Evolutionary conservation across 2,113 vertebrate genomes (phyloP), one percentile per base, ranked within the genome.

Genomic region (Fulmarus glacialis): DNA sequence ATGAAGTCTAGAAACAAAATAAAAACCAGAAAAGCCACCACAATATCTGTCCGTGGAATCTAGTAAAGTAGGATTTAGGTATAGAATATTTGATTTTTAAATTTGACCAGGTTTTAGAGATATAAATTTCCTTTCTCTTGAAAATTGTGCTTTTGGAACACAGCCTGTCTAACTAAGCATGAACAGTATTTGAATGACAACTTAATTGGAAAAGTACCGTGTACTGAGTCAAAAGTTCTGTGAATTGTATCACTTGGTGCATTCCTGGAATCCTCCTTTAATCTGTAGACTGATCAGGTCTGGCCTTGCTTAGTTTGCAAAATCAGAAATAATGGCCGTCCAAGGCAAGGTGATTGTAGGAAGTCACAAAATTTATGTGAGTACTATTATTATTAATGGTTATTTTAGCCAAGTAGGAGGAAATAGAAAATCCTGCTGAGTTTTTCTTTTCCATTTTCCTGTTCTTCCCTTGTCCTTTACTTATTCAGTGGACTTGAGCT

Each of bases 401-500:
- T 80, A 2, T 78, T 95, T 85, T 27, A 87, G 68, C 32, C 79
- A 75, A 22, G 26, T 24, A 48, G 43, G 43, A 55, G 30, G 78
- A 89, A 83, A 16, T 2, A 38, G 13, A 72, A 82, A 70, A 62
- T 53, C 21, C 63, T 92, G 52, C 78, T 79, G 81, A 87, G 64
- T 89, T 79, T 45, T 93, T 29, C 4, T 60, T 81, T 68, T 71
- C 53, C 20, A 2, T 86, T 72, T 85, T 60, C 50, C 34, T 87
- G 50, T 58, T 32, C 62, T 40, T 43, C 38, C 40, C 21, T 63
- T 60, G 30, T 80, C 88, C 47, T 95, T 83, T 70, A 15, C 43
- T 8, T 63, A 23, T 32, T 36, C 97, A 99, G 99, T 99, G 99
- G 99, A 99, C 98, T 98, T 99, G 96, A 99, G 99, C 92, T 99